Percentiles rank a stretch among this genome's conserved stretches.
phyloP scores from a whole-genome alignment of 2,888 invertebrate species.

The Torymus texanus region DNA sequence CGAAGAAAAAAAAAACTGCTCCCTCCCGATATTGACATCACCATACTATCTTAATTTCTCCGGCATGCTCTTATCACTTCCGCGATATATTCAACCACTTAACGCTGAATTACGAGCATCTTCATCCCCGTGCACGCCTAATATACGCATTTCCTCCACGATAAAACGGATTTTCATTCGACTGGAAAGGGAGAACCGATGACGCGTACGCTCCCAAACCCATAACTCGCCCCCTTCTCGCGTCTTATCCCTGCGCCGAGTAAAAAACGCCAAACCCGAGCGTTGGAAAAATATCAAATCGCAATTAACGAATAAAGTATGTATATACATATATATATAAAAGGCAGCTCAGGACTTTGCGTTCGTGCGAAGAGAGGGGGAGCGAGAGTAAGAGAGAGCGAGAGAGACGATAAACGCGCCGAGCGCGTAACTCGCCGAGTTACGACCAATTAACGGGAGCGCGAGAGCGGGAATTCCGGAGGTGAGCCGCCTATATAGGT shows the following conservation, averaged over 20 bases:
- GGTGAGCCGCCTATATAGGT: slow-evolving; percentile 44
- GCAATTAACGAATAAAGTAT: slow-evolving; percentile 23
- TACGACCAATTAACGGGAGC: slow-evolving; percentile 56
- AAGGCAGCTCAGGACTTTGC: neutral
- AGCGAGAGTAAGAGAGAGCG: slow-evolving; percentile 1
- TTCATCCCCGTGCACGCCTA: too few relatives aligned
- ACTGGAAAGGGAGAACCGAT: too few relatives aligned
- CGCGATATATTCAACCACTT: too few relatives aligned
- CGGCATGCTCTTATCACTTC: too few relatives aligned
- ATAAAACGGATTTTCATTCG: too few relatives aligned
- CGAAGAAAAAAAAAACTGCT: too few relatives aligned
- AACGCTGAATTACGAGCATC: too few relatives aligned
- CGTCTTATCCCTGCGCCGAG: neutral
- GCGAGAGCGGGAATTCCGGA: slow-evolving; percentile 43
- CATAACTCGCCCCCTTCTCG: too few relatives aligned
- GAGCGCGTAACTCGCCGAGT: slow-evolving; percentile 47
- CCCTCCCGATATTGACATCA: too few relatives aligned
- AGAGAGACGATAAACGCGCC: slow-evolving; percentile 32
- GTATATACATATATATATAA: neutral
- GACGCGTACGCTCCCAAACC: too few relatives aligned
- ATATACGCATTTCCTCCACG: too few relatives aligned
- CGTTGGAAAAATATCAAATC: slow-evolving; percentile 7
- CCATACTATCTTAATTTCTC: too few relatives aligned
- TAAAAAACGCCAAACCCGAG: neutral
- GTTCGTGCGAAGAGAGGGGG: neutral